Base-by-base conservation (phyloP, 1,140 invertebrate species). In the Brachystomella parvula region DNA sequence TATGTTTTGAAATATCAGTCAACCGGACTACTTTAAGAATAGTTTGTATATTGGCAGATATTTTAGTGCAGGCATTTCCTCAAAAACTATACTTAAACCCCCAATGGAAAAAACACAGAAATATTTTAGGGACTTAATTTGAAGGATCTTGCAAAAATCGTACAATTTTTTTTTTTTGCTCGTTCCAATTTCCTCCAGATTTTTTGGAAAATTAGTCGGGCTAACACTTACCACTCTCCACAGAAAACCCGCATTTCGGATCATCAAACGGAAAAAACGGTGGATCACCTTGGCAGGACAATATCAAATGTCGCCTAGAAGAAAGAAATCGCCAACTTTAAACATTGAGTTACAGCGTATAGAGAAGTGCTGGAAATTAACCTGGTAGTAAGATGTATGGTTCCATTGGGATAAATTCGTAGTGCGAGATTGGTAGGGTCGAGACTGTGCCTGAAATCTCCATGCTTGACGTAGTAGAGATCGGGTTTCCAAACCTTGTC, bases 201-300 rank as follows among this genome's bases (percentile, higher is more conserved):
- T n/a, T n/a, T n/a, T n/a, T n/a, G n/a, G n/a, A n/a, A n/a, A n/a
- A n/a, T n/a, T n/a, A n/a, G n/a, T n/a, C n/a, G n/a, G n/a, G n/a
- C n/a, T n/a, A n/a, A n/a, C n/a, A 91, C 90, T 92, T 83, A 94
- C 92, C 92, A 82, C 90, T 94, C 83, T 94, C 92, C 82, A 94
- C 89, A 71, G 90, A 88, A 82, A 95, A 94, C 79, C 89, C 89
- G 84, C 92, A 95, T 78, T 88, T 84, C 71, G 92, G 92, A 83
- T 94, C 91, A 79, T 95, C 92, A 80, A 94, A 94, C 70, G 92
- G 92, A 80, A 95, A 95, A 79, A 94, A 94, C 78, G 92, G 89
- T 71, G 94, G 83, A 79, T 90, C 86, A 75, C 92, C 92, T 80
- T 92, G 89, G 80, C 92, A 95, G 65, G 89, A 93, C 73, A 95